A percentile compares a stretch with the other conserved stretches of the same genome.
phyloP scores from a whole-genome alignment of 2,888 invertebrate species.

The Nasonia oneida region DNA sequence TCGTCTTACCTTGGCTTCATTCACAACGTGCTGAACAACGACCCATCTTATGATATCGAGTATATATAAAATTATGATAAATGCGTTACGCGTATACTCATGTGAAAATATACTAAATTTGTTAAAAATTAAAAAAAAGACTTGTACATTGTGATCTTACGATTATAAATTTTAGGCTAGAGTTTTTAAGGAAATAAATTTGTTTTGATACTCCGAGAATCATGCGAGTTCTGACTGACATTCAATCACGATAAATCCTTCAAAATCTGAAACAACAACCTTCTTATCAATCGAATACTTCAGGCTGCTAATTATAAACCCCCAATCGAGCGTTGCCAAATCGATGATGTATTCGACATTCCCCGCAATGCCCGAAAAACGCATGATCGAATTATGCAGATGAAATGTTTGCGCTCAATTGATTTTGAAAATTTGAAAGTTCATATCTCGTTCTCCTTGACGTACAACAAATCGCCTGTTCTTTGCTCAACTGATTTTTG shows the following conservation, averaged over 20 bases:
- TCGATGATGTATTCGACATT: neutral
- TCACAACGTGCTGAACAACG: constrained; percentile 26
- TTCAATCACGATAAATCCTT: neutral
- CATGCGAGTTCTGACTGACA: too few relatives aligned
- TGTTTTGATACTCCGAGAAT: too few relatives aligned
- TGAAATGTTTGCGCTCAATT: neutral
- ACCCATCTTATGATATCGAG: constrained; percentile 3
- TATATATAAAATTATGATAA: neutral
- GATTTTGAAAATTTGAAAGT: neutral
- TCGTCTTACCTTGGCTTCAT: constrained; percentile 34
- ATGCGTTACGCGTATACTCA: neutral
- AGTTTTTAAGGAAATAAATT: too few relatives aligned
- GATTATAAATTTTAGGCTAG: too few relatives aligned
- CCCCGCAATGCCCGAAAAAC: neutral
- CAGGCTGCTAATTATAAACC: neutral
- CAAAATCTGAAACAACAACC: neutral
- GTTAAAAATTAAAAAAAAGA: too few relatives aligned
- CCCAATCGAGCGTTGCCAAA: neutral
- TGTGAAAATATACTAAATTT: neutral
- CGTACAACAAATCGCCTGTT: neutral
- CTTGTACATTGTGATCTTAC: too few relatives aligned
- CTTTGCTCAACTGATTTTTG: neutral
- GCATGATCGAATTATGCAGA: neutral
- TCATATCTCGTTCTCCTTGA: neutral
- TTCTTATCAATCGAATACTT: neutral